A percentile compares a stretch with the other conserved stretches of the same genome.
Conservation (phyloP, 2,113 vertebrate genomes). For the Lynx canadensis region DNA sequence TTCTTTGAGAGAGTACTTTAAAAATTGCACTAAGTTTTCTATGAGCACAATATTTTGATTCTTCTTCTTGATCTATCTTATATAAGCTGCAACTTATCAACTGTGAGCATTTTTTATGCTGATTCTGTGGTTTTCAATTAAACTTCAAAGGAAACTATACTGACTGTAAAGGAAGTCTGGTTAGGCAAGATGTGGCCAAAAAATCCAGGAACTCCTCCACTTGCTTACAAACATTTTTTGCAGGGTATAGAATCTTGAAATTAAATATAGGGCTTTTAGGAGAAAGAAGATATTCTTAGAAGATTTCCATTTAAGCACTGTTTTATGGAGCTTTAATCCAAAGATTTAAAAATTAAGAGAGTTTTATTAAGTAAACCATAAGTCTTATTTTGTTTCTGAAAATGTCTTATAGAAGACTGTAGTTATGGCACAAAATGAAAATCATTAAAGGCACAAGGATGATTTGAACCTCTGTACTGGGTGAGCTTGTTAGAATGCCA, state of each 20-base stretch:
- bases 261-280: conserved; percentile 48
- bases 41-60: conserved; percentile 28
- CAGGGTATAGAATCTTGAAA: conserved; percentile 34
- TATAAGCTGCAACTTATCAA: conserved; percentile 15
- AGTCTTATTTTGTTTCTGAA: conserved; percentile 32
- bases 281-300: conserved; percentile 44
- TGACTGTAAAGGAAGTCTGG: conserved; percentile 44
- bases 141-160: conserved; percentile 40
- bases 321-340: conserved; percentile 38
- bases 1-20: conserved; percentile 45
- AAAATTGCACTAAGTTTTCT: conserved; percentile 39
- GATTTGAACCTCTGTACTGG: not conserved
- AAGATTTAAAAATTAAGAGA: not conserved
- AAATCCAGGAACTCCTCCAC: conserved; percentile 36
- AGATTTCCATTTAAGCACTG: not conserved
- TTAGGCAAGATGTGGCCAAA: conserved; percentile 42
- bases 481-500: not conserved
- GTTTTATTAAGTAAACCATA: conserved; percentile 27
- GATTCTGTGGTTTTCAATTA: conserved; percentile 61
- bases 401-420: conserved; percentile 45
- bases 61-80: not conserved
- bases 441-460: not conserved
- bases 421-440: conserved; percentile 37
- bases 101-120: conserved; percentile 49
- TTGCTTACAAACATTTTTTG: conserved; percentile 44